Conservation (phyloP, 2,888 invertebrate genomes). For the Thalpophila matura region DNA sequence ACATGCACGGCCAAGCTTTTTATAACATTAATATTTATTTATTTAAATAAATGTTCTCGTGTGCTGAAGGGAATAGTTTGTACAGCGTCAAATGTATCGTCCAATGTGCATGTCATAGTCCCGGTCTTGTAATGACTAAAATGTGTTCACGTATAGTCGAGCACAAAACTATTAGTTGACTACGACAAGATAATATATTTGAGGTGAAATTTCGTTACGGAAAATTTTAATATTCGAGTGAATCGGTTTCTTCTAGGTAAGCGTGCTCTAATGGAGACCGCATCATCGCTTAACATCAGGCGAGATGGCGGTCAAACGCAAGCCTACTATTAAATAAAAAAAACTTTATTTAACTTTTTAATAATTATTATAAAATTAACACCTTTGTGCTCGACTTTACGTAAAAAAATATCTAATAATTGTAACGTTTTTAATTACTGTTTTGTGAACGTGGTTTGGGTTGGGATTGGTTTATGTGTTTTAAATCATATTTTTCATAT, state of each 20-base stretch:
- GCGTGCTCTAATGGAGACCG: too few relatives aligned
- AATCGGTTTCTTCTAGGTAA: too few relatives aligned
- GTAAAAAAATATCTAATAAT: conserved; percentile 55
- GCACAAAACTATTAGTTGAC: conserved; percentile 58
- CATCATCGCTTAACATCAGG: neutral
- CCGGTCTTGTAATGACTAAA: conserved; percentile 76
- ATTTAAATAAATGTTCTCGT: conserved; percentile 53
- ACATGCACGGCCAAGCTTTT: neutral
- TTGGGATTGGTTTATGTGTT: conserved; percentile 85
- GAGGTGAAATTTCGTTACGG: too few relatives aligned
- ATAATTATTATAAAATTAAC: neutral
- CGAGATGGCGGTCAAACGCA: too few relatives aligned
- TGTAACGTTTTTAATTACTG: conserved; percentile 70
- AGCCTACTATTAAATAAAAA: too few relatives aligned
- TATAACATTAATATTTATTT: neutral
- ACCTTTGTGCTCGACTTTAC: conserved; percentile 74
- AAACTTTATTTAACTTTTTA: conserved; percentile 3
- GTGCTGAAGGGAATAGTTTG: conserved; percentile 70
- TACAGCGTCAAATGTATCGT: conserved; percentile 79
- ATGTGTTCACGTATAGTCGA: conserved; percentile 73
- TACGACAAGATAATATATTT: too few relatives aligned
- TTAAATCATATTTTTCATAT: conserved; percentile 52
- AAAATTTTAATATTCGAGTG: too few relatives aligned
- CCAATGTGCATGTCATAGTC: conserved; percentile 81
- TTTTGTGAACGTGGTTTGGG: conserved; percentile 85